These are phyloP conservation scores for Pogonomyrmex californicus DNA, from an alignment of 1,140 invertebrate species.

Conservation along the genomic window DNA sequence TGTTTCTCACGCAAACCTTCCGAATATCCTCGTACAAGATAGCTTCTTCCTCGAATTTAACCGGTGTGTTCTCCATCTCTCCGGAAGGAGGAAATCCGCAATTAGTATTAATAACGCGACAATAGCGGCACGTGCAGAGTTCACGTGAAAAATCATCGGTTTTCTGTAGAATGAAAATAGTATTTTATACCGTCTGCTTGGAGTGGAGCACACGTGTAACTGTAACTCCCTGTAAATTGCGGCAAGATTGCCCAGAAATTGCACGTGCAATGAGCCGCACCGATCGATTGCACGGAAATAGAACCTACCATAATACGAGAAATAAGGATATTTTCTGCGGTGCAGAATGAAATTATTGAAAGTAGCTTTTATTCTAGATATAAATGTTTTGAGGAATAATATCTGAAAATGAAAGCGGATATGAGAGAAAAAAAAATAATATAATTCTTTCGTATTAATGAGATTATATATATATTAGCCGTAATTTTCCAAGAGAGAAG, in stretches of 20 bases:
- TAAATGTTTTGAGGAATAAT: neutral
- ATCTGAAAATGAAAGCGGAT: neutral
- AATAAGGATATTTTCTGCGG: conserved; percentile 8
- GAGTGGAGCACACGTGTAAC: conserved; percentile 3
- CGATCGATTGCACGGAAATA: conserved; percentile 49
- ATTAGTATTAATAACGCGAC: neutral
- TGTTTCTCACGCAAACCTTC: neutral
- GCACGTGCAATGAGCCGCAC: conserved; percentile 9
- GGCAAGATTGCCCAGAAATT: conserved; percentile 40
- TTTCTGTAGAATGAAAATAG: neutral
- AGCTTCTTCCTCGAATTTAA: conserved; percentile 10
- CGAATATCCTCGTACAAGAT: neutral
- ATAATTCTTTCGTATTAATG: neutral
- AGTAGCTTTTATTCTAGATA: neutral
- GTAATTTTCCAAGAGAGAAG: conserved; percentile 11
- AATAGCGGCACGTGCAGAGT: neutral
- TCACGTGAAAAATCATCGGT: neutral
- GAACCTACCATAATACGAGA: conserved; percentile 23
- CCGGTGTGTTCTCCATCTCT: neutral
- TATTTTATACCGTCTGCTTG: neutral
- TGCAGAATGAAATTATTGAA: conserved; percentile 4
- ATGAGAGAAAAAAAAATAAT: too few relatives aligned
- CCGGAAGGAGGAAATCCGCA: neutral
- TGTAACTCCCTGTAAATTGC: conserved; percentile 33
- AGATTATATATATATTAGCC: neutral